Base-by-base conservation (phyloP, 2,888 invertebrate genomes). In the Microchrysa polita region DNA sequence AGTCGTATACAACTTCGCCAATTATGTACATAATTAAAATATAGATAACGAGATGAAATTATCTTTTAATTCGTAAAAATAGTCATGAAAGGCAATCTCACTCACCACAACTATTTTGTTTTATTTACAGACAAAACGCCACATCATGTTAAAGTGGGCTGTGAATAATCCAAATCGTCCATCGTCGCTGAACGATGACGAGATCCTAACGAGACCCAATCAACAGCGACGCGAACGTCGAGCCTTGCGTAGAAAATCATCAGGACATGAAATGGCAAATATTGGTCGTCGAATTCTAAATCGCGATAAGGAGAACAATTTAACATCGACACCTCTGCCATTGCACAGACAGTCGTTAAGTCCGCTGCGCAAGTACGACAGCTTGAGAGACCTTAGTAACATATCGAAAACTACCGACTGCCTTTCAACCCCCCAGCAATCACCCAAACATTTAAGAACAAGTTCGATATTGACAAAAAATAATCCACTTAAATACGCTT, bases 121-220 rank as follows among this genome's bases (percentile, higher is more conserved):
- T 60, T 60, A 40, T 72, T 73, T 71, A 22, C 44, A 73, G 73
- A 27, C 27, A 74, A 69, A 61, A 5, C 10, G 10, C 12, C n/a
- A 22, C 73, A 76, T 27, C 61, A 83, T 83, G 84, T 78, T 82
- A 73, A 84, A 84, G 80, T 84, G 84, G 84, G 82, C 83, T 76
- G 81, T 84, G 48, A 83, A 82, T 76, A 81, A 81, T 78, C 74
- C 69, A 18, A 65, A 72, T 23, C 80, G 82, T 60, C 81, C 80
- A 65, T 80, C 82, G 4, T 22, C 63, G 12, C n/a, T 27, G 22
- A 23, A 22, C 23, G 27, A 5, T 22, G n/a, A 10, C 14, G 27
- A 59, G 2, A 14, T 27, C 16, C 14, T 12, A 48, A 2, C 14
- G 4, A 48, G 12, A 48, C 12, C 5, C 4, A 4, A 61, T 23